Evolutionary conservation across 2,113 vertebrate genomes (phyloP), one percentile per base, ranked within the genome.

Genomic region (Nicator chloris): DNA sequence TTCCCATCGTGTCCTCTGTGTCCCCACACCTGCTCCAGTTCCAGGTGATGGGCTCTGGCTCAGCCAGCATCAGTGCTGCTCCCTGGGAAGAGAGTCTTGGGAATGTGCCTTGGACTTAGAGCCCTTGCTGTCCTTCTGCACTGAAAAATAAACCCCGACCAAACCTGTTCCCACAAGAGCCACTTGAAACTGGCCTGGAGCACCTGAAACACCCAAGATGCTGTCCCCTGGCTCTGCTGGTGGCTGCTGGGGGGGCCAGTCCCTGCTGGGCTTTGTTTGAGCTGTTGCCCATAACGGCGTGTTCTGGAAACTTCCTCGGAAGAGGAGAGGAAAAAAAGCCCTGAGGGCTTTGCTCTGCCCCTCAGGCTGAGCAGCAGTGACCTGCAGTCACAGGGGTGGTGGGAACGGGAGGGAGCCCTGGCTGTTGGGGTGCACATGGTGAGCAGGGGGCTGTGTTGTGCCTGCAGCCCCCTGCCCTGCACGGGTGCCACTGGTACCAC

Each of bases 331-430:
- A 9, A 56, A 26, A 23, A 0, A 3, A 35, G 30, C 42, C 37
- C 11, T 1, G n/a, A 26, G 51, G 22, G 45, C 20, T 68, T 56
- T 0, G 0, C 13, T 49, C 24, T 61, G 61, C 15, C 24, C 47
- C 54, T 26, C 9, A 0, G 31, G 71, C 78, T 35, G 44, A 16
- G 30, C 72, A 33, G 51, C 91, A 61, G 54, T 0, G 0, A 14
- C 27, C 51, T 44, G 54, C 1, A 3, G 23, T 4, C 57, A 19
- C 4, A 17, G 63, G 47, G 2, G 0, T 1, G 2, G 21, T 8
- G 70, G 71, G 50, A 21, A 12, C 2, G 3, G 0, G 7, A 24
- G n/a, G 64, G 22, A 50, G 64, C 54, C 24, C 53, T 13, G 64
- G 9, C 8, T 2, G 56, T 51, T 35, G 69, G 73, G 60, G 75